phyloP scores from a whole-genome alignment of 2,797 vertebrate species.

The Pempheris klunzingeri region DNA sequence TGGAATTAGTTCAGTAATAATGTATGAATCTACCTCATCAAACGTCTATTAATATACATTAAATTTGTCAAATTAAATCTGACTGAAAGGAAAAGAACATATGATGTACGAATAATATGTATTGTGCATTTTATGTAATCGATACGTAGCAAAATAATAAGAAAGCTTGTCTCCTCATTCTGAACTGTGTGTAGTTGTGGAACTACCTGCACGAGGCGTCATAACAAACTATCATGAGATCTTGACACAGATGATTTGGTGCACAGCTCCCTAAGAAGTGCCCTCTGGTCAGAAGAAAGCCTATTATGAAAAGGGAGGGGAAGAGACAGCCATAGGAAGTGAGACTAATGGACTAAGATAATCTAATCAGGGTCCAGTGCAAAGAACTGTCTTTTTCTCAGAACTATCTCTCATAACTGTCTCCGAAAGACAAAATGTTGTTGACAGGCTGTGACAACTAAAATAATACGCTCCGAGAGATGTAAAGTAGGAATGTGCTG shows the following conservation, averaged over 20 bases:
- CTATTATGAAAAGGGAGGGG: conserved; percentile 67
- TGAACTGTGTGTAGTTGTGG: not conserved
- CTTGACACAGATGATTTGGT: conserved; percentile 52
- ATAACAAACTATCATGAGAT: conserved; percentile 44
- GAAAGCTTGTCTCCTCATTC: not conserved
- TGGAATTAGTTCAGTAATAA: not conserved
- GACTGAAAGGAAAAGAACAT: too few relatives aligned
- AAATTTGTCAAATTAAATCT: too few relatives aligned
- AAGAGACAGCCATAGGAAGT: conserved; percentile 35
- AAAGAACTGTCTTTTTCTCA: conserved; percentile 21
- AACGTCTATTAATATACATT: not conserved
- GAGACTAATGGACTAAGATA: conserved; percentile 48
- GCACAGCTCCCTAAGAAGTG: conserved; percentile 36
- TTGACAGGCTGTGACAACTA: conserved; percentile 5
- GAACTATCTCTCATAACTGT: conserved; percentile 25
- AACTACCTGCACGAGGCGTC: conserved; percentile 22
- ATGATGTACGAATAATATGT: not conserved
- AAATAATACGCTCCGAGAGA: not conserved
- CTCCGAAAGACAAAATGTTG: not conserved
- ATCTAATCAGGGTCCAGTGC: conserved; percentile 45
- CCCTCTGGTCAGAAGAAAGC: conserved; percentile 65
- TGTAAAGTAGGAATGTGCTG: not conserved
- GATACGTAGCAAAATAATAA: not conserved
- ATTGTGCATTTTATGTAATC: not conserved
- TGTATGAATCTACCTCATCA: not conserved